Evolutionary conservation across 2,797 vertebrate genomes (phyloP).

Genomic region (Sphaeramia orbicularis): DNA sequence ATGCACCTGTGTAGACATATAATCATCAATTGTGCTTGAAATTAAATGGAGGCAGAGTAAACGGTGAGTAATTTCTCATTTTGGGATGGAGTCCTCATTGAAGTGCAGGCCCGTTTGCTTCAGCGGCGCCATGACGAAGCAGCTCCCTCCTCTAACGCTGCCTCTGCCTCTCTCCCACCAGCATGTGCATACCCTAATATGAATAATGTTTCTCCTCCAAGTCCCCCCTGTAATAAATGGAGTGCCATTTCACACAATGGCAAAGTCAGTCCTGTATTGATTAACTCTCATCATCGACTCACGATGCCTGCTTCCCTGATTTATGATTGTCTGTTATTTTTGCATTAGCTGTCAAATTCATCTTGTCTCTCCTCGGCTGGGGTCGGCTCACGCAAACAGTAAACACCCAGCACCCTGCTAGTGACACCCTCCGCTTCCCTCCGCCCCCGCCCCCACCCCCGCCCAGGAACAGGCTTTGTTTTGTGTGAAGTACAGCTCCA

Average conservation of each 20-base stretch:
- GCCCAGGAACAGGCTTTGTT: conserved; percentile 42
- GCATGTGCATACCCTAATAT: conserved; percentile 85
- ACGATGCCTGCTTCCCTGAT: conserved; percentile 92
- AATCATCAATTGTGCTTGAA: conserved; percentile 17
- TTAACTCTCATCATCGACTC: conserved; percentile 96
- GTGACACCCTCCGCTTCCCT: conserved; percentile 3
- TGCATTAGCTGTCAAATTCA: conserved; percentile 97
- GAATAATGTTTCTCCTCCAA: conserved; percentile 88
- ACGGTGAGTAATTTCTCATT: conserved; percentile 25
- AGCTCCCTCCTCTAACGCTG: conserved; percentile 47
- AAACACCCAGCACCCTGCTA: conserved; percentile 82
- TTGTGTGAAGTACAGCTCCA: conserved; percentile 37
- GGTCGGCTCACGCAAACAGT: conserved; percentile 87
- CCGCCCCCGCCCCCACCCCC: conserved; percentile 10
- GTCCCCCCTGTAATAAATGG: conserved; percentile 91
- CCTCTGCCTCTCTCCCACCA: conserved; percentile 60
- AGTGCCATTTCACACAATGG: conserved; percentile 96
- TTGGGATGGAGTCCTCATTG: conserved; percentile 51
- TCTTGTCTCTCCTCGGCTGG: conserved; percentile 90
- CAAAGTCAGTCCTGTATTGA: conserved; percentile 95
- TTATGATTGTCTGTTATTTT: conserved; percentile 96
- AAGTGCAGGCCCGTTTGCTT: conserved; percentile 55
- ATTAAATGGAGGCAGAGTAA: conserved; percentile 18
- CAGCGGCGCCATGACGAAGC: conserved; percentile 75
- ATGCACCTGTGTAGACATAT: neutral